phyloP scores from a whole-genome alignment of 2,113 vertebrate genomes.

The Ranitomeya variabilis region DNA sequence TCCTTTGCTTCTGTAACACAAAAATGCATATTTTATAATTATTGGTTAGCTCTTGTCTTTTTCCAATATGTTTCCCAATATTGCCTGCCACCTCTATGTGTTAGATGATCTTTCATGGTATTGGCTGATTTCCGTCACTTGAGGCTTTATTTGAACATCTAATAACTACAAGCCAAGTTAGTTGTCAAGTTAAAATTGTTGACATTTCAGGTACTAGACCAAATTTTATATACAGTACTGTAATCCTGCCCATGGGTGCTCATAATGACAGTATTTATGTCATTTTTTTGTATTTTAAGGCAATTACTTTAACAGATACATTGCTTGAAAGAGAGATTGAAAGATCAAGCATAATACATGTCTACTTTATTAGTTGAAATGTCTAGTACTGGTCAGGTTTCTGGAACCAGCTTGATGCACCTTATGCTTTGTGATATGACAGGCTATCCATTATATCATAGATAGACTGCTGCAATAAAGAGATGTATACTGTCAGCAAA shows the following conservation, averaged over 20 bases:
- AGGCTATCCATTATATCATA: background rate
- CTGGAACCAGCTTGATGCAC: too few relatives aligned
- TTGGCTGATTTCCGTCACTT: background rate
- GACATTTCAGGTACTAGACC: slow-evolving; percentile 4
- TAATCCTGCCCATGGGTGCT: background rate
- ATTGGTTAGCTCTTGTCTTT: background rate
- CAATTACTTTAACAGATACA: background rate
- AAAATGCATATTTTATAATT: background rate
- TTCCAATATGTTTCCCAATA: slow-evolving; percentile 17
- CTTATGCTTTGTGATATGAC: too few relatives aligned
- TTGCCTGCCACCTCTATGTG: slow-evolving; percentile 10
- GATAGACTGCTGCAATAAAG: background rate
- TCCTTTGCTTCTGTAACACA: background rate
- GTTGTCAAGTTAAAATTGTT: background rate
- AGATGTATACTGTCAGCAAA: background rate
- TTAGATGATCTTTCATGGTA: slow-evolving; percentile 3
- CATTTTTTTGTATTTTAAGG: background rate
- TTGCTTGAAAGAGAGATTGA: background rate
- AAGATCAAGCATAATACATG: background rate
- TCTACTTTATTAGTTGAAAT: background rate
- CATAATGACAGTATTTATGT: background rate
- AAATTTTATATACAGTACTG: background rate
- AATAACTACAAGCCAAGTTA: slow-evolving; percentile 4
- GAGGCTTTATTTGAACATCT: slow-evolving; percentile 17
- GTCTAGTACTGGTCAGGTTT: too few relatives aligned